phyloP scores from a whole-genome alignment of 2,797 vertebrate genomes.

The Triplophysa bombifrons region DNA sequence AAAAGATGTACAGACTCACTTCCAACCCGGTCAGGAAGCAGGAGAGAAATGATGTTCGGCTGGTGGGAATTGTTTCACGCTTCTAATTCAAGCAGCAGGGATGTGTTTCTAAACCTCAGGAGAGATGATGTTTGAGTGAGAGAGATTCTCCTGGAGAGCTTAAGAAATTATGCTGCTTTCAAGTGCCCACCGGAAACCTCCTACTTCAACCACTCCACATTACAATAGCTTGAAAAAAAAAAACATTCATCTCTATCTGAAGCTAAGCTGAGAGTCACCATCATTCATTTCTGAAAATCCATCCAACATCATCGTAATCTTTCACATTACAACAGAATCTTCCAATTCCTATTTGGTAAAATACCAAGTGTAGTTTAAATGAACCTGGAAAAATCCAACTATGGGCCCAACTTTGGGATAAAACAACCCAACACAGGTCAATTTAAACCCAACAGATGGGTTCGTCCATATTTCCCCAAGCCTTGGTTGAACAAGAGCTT shows the following conservation, averaged over 20 bases:
- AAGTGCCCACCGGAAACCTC: background rate
- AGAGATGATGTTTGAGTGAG: constrained; percentile 1
- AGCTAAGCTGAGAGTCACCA: background rate
- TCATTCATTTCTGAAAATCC: background rate
- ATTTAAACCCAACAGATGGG: too few species aligned
- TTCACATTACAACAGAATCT: background rate
- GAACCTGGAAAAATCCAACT: too few species aligned
- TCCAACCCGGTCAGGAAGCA: background rate
- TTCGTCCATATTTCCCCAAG: too few species aligned
- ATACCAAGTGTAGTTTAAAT: too few species aligned
- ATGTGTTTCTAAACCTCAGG: background rate
- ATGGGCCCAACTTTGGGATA: too few species aligned
- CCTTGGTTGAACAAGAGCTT: background rate
- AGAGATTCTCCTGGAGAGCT: constrained; percentile 12
- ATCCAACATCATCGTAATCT: background rate
- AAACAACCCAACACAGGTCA: too few species aligned
- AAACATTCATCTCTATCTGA: background rate
- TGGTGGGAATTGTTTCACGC: constrained; percentile 5
- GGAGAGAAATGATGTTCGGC: background rate
- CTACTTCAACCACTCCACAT: background rate
- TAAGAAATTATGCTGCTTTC: background rate
- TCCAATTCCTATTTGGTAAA: too few species aligned
- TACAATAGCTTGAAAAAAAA: background rate
- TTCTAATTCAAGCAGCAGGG: constrained; percentile 26
- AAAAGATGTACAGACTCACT: background rate